These are phyloP conservation scores for Aplysia californica DNA, from an alignment of 1,140 invertebrate genomes.

Conservation along the genomic window DNA sequence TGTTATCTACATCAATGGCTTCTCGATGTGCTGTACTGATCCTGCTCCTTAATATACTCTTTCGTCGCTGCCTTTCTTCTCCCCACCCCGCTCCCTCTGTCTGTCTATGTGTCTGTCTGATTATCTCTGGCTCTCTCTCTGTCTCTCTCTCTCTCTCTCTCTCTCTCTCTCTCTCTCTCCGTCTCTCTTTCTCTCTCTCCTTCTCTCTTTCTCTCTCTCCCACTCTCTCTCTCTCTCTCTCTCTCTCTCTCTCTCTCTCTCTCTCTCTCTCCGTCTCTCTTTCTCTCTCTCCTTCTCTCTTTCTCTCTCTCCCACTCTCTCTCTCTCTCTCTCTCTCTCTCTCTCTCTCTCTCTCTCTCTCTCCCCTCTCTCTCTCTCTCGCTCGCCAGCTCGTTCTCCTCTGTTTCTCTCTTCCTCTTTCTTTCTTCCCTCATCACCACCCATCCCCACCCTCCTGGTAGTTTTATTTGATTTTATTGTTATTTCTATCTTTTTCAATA, in stretches of 20 bases:
- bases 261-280: not conserved
- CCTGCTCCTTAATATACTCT: no score
- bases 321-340: constrained; percentile 1
- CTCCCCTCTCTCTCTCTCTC: not conserved
- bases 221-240: constrained; percentile 8
- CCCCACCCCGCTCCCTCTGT: not conserved
- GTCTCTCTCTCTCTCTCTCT: not conserved
- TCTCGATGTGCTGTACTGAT: no score
- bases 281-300: constrained; percentile 6
- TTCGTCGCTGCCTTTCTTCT: not conserved
- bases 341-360: not conserved
- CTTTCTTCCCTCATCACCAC: no score
- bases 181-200: not conserved
- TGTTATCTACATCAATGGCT: no score
- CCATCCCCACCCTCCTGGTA: no score
- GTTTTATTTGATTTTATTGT: no score
- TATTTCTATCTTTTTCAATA: no score
- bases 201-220: not conserved
- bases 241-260: constrained; percentile 13
- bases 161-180: not conserved
- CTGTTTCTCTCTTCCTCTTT: not conserved
- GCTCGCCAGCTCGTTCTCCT: not conserved
- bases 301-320: constrained; percentile 2
- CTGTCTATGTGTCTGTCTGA: not conserved
- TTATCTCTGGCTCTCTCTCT: constrained; percentile 16